These are phyloP conservation scores for Cataglyphis albicans DNA, from an alignment of 2,888 invertebrate species.

Conservation along the genomic window DNA sequence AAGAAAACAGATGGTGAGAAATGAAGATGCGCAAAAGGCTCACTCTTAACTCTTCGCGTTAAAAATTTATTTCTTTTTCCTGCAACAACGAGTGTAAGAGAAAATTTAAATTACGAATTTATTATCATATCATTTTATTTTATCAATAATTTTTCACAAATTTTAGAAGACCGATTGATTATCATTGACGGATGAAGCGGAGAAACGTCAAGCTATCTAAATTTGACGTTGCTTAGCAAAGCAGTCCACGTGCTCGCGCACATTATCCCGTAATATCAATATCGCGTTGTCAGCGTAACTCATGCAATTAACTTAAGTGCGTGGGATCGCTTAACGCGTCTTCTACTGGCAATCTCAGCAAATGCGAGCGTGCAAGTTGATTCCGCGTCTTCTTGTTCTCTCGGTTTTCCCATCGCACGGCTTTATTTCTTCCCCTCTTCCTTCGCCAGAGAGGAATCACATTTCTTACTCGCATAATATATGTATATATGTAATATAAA, in stretches of 20 bases:
- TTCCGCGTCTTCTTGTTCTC: not conserved
- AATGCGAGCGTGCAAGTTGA: constrained; percentile 20
- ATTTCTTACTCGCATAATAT: not conserved
- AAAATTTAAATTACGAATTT: not conserved
- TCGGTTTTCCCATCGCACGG: not conserved
- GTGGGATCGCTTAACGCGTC: constrained; percentile 22
- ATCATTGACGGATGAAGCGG: not conserved
- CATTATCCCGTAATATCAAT: constrained; percentile 40
- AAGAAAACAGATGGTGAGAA: not conserved
- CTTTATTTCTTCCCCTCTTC: not conserved
- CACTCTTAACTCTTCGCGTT: not conserved
- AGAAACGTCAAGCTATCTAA: not conserved
- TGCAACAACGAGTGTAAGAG: not conserved
- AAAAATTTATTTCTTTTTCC: not conserved
- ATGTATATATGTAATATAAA: not conserved
- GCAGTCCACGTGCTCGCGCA: constrained; percentile 1
- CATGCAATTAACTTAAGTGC: constrained; percentile 47
- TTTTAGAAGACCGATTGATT: not conserved
- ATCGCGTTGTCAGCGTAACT: constrained; percentile 33
- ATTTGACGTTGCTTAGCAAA: not conserved
- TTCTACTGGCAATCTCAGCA: constrained; percentile 41
- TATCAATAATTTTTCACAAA: not conserved
- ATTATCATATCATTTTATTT: not conserved
- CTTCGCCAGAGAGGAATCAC: not conserved
- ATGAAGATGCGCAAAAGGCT: not conserved